Conservation (phyloP, 2,113 vertebrate genomes). For the Laticauda laticaudata region DNA sequence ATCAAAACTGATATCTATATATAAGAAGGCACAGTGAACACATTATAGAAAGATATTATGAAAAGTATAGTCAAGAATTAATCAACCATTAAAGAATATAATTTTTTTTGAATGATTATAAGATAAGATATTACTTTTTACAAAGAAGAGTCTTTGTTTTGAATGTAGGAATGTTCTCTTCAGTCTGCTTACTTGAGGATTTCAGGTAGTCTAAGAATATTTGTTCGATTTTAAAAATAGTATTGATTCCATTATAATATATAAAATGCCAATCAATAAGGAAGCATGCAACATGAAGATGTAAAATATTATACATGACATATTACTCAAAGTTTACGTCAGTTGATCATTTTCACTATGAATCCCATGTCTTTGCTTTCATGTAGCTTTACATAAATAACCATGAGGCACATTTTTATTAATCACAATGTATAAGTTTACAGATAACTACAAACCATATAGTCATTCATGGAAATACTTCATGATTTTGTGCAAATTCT, state of each 20-base stretch:
- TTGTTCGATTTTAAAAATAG: constrained; percentile 41
- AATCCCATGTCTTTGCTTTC: background rate
- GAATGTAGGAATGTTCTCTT: constrained; percentile 44
- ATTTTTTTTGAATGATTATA: background rate
- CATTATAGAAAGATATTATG: background rate
- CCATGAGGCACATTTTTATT: background rate
- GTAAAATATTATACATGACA: background rate
- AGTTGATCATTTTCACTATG: background rate
- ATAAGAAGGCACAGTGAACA: background rate
- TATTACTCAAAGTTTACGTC: background rate
- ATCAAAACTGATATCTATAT: background rate
- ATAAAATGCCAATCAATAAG: background rate
- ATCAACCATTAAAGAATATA: constrained; percentile 27
- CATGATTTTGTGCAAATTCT: background rate
- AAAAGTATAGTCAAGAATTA: constrained; percentile 13
- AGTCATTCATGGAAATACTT: background rate
- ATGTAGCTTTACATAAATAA: background rate
- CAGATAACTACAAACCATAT: background rate
- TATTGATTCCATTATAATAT: background rate
- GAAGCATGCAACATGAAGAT: background rate
- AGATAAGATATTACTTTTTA: constrained; percentile 49
- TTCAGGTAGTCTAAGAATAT: constrained; percentile 72
- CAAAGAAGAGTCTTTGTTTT: constrained; percentile 40
- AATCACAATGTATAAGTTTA: background rate
- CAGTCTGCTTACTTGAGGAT: constrained; percentile 64